Conservation (phyloP, 2,113 vertebrate genomes). For the Cranoglanis bouderius region DNA sequence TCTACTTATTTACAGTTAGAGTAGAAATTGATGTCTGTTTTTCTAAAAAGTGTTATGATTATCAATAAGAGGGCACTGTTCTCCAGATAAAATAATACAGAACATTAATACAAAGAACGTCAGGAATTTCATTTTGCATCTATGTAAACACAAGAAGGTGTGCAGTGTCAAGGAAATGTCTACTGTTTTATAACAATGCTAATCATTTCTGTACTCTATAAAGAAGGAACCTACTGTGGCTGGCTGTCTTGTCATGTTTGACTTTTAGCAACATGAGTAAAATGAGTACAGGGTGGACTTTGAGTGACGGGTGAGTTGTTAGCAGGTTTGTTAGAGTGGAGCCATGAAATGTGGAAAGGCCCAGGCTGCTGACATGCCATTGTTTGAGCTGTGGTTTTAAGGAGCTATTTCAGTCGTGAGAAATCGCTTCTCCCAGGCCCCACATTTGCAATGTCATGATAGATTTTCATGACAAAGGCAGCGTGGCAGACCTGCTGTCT, state of each 20-base stretch:
- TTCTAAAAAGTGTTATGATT: constrained; percentile 15
- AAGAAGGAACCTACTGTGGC: background rate
- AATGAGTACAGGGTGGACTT: background rate
- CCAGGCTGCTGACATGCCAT: constrained; percentile 47
- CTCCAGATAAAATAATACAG: constrained; percentile 16
- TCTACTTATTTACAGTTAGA: background rate
- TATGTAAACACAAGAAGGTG: background rate
- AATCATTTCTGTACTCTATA: background rate
- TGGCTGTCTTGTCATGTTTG: background rate
- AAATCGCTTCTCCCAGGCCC: constrained; percentile 48
- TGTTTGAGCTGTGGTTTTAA: constrained; percentile 53
- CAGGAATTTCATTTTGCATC: background rate
- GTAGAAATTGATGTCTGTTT: background rate
- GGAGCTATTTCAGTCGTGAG: constrained; percentile 54
- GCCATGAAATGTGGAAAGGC: constrained; percentile 39
- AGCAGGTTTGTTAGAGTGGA: constrained; percentile 7
- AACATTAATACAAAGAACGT: background rate
- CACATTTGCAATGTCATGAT: constrained; percentile 58
- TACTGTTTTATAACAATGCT: background rate
- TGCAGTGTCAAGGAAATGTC: constrained; percentile 9
- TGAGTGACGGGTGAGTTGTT: background rate
- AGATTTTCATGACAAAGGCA: constrained; percentile 61
- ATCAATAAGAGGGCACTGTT: constrained; percentile 53
- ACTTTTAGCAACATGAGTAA: background rate
- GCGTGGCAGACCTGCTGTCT: constrained; percentile 47